Conservation (phyloP, 2,797 vertebrate genomes). For the Peromyscus melanophrys region DNA sequence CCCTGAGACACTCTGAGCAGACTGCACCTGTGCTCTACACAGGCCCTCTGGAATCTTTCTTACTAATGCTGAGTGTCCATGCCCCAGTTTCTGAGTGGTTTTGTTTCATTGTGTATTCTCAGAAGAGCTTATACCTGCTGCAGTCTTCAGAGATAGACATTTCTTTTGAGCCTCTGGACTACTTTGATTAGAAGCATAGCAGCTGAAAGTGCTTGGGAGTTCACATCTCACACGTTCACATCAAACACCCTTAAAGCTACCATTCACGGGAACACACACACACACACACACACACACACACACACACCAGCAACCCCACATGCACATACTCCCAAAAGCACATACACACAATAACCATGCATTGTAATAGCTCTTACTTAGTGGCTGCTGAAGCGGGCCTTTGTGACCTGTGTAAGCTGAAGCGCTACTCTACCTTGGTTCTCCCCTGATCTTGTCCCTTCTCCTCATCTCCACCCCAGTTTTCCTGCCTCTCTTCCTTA, state of each 20-base stretch:
- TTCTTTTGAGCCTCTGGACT: not conserved
- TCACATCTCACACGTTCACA: not conserved
- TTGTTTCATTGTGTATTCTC: not conserved
- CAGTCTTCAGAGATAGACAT: not conserved
- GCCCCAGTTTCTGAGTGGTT: not conserved
- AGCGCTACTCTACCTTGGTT: not conserved
- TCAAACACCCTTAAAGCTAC: not conserved
- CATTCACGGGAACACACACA: not conserved
- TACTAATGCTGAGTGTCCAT: not conserved
- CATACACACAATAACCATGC: not conserved
- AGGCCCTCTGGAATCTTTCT: not conserved
- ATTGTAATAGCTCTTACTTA: not conserved
- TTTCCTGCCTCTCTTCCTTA: constrained; percentile 5
- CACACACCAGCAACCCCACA: not conserved
- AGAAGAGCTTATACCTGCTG: not conserved
- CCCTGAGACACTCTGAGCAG: not conserved
- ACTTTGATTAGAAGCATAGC: not conserved
- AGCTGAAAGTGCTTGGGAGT: not conserved
- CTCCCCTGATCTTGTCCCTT: not conserved
- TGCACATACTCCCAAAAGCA: not conserved
- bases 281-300: not conserved
- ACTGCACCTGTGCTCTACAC: not conserved
- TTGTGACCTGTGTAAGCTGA: not conserved
- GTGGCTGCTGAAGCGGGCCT: not conserved
- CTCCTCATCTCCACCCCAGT: not conserved